These are phyloP conservation scores for Mechanitis messenoides DNA, from an alignment of 2,888 invertebrate genomes.

Conservation along the genomic window DNA sequence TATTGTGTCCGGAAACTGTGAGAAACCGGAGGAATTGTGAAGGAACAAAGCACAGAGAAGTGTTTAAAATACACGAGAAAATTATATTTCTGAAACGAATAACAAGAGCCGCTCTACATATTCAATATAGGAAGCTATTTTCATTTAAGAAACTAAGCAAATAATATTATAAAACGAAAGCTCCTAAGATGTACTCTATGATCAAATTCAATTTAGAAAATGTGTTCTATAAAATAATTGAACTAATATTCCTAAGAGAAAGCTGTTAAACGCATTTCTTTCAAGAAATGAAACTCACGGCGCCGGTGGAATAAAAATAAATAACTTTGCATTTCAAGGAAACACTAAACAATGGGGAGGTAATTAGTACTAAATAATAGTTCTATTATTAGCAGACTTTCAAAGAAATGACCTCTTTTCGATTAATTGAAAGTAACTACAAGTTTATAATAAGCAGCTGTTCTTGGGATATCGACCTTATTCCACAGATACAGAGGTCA, in stretches of 20 bases:
- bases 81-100: neutral
- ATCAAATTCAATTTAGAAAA: no score
- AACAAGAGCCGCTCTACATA: neutral
- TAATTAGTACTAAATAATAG: conserved; percentile 15
- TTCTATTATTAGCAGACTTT: conserved; percentile 13
- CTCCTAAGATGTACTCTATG: no score
- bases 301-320: conserved; percentile 5
- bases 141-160: no score
- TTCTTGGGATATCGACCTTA: conserved; percentile 7
- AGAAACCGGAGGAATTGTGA: neutral
- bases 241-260: no score
- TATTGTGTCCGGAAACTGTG: conserved; percentile 3
- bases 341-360: conserved; percentile 6
- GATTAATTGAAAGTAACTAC: conserved; percentile 27
- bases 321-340: conserved; percentile 10
- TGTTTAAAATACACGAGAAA: neutral
- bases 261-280: no score
- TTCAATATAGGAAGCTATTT: no score
- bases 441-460: conserved; percentile 17
- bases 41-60: neutral
- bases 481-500: conserved; percentile 5
- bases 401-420: conserved; percentile 21
- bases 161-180: no score
- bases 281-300: conserved; percentile 14
- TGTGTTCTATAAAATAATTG: no score